Percentiles rank a stretch among this genome's conserved stretches.
Conservation (phyloP, 2,888 invertebrate genomes). For the Antitype chi region DNA sequence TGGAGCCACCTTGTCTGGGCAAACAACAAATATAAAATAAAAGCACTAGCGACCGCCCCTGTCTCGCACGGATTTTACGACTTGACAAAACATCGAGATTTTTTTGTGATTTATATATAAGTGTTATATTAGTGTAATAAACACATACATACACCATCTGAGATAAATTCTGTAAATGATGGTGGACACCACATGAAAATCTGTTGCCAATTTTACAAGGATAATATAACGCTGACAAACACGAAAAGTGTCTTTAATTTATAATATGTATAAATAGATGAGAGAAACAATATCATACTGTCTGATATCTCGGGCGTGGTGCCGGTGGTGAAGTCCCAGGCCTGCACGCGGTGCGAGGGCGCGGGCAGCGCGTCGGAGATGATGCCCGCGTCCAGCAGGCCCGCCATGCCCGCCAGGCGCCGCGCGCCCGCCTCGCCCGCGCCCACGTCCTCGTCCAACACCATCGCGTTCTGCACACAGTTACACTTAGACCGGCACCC, state of each 20-base stretch:
- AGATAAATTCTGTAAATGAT: not conserved
- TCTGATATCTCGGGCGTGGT: conserved; percentile 94
- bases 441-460: conserved; percentile 84
- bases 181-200: not conserved
- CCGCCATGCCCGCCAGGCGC: conserved; percentile 83
- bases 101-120: not conserved
- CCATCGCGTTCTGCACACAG: conserved; percentile 82
- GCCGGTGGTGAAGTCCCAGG: conserved; percentile 95
- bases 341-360: conserved; percentile 95
- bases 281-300: conserved; percentile 86
- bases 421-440: conserved; percentile 69
- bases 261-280: conserved; percentile 1
- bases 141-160: not conserved
- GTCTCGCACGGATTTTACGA: not conserved
- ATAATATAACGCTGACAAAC: too few species aligned
- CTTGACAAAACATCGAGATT: not conserved
- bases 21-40: not conserved
- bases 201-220: not conserved
- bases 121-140: not conserved
- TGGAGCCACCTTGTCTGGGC: not conserved
- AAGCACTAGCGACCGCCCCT: not conserved
- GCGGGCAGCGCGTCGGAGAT: conserved; percentile 91
- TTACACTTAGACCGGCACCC: conserved; percentile 8
- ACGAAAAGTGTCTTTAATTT: not conserved
- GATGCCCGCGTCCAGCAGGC: conserved; percentile 84